Evolutionary conservation across 2,888 invertebrate species (phyloP).

Genomic region (Ophraella communa): DNA sequence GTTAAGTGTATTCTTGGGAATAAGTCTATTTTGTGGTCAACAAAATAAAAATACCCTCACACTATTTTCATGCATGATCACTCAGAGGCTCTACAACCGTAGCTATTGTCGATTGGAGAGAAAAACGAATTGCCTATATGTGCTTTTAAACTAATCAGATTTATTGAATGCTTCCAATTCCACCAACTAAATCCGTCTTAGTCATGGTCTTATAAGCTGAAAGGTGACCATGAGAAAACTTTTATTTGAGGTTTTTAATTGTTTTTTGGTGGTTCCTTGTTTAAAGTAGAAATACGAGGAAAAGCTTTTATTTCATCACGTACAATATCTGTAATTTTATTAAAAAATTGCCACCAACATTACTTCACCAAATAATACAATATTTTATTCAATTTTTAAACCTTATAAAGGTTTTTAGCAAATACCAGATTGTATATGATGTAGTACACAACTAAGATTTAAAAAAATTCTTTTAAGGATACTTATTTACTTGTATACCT

Average conservation of each 20-base stretch:
- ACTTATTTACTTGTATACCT: too few relatives aligned
- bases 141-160: slow-evolving; percentile 47
- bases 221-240: slow-evolving; percentile 32
- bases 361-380: too few relatives aligned
- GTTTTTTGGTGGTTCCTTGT: slow-evolving; percentile 15
- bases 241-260: slow-evolving; percentile 25
- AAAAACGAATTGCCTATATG: slow-evolving; percentile 36
- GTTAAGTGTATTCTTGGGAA: slow-evolving; percentile 17
- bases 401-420: too few relatives aligned
- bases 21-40: slow-evolving; percentile 51
- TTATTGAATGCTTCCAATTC: slow-evolving; percentile 47
- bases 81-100: slow-evolving; percentile 35
- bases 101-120: slow-evolving; percentile 28
- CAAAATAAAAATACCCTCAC: slow-evolving; percentile 48
- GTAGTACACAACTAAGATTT: too few relatives aligned
- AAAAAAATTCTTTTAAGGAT: too few relatives aligned
- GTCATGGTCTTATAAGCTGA: slow-evolving; percentile 41
- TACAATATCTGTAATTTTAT: too few relatives aligned
- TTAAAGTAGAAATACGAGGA: background rate
- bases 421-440: too few relatives aligned
- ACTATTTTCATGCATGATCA: slow-evolving; percentile 49
- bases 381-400: too few relatives aligned
- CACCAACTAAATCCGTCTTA: slow-evolving; percentile 43
- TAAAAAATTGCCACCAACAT: too few relatives aligned
- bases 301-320: too few relatives aligned